Base-by-base conservation (phyloP, 2,888 invertebrate genomes). In the Drosophila emarginata region DNA sequence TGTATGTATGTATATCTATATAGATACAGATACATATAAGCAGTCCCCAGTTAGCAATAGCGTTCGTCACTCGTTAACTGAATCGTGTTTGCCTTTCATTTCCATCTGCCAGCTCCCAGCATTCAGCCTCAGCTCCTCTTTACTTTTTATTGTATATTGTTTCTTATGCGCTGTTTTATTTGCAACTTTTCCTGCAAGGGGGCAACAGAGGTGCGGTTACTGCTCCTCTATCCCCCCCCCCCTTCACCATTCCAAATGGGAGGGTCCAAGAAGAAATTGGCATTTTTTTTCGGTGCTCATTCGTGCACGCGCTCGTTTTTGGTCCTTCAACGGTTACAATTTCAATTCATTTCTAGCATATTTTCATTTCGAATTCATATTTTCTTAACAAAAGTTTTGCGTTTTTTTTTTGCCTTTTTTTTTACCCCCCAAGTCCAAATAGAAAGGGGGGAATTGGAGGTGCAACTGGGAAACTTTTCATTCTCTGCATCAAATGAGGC, bases 51-150 rank as follows among this genome's bases (percentile, higher is more conserved):
- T 78, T 81, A 82, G 82, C 82, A 81, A 81, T 82, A 84, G 81
- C 80, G 86, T 79, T 86, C 83, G 79, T 86, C 80, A 86, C 86
- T 79, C 80, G 87, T 87, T 87, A 81, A 85, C 84, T 81, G 82
- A 87, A 87, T 85, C 80, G 87, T 87, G 82, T 85, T 87, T 85
- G 87, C 85, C 79, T 85, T 85, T 87, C 87, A 85, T 85, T 87
- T 85, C 85, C 85, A 85, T 83, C 83, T 79, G 78, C 79, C 79
- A 84, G 58, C 59, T 73, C 67, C 57, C 37, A 61, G 32, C 56
- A 53, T 39, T 18, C 50, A 37, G 36, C 61, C 65, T 45, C 63
- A 62, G 45, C 59, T 72, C 56, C 60, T 53, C 58, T 61, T 69
- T 73, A 61, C 74, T 69, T 78, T 86, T 79, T 86, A 77, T 83